Evolutionary conservation across 2,888 invertebrate species (phyloP), one percentile per base, ranked within the genome.

Genomic region (Drosophila nigritarsus): DNA sequence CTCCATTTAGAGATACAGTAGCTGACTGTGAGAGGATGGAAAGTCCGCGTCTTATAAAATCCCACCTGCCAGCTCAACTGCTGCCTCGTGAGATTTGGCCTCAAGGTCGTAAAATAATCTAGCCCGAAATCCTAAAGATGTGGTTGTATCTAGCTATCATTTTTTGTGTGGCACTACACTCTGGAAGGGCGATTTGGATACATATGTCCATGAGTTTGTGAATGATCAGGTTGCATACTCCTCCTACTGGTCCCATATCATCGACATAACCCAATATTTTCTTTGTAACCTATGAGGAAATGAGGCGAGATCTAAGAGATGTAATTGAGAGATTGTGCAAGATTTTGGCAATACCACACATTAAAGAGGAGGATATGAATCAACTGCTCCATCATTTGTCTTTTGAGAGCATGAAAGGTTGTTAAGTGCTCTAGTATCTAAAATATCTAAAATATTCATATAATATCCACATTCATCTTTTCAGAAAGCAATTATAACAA

Each of bases 121-220:
- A 0, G 96, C 96, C 0, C 94, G 98, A 73, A 97, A 98, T 92
- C 97, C 97, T 0, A 96, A 97, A 91, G 97, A 97, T 91, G 96
- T 97, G 0, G 95, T 95, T 0, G 96, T 97, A 0, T 97, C 97
- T 0, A 97, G 95, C 91, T 97, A 95, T 86, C 95, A 97, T 91
- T 94, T 95, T 71, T 91, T 95, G 0, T 94, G 95, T 72, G 94
- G 94, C 53, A 95, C 95, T 0, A 95, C 95, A 80, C 95, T 94
- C 74, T 87, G 90, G 13, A 94, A 95, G 29, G 72, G 63, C 0
- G 95, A 95, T 83, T 95, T 96, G 76, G 93, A 94, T 79, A 94
- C 94, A 0, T 81, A 68, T 34, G 18, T 82, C 1, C 34, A 77
- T 11, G 40, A 54, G 0, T 78, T 83, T 45, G n/a, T 80, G 7